phyloP scores from a whole-genome alignment of 2,888 invertebrate genomes.

The Leptinotarsa peninsularis region DNA sequence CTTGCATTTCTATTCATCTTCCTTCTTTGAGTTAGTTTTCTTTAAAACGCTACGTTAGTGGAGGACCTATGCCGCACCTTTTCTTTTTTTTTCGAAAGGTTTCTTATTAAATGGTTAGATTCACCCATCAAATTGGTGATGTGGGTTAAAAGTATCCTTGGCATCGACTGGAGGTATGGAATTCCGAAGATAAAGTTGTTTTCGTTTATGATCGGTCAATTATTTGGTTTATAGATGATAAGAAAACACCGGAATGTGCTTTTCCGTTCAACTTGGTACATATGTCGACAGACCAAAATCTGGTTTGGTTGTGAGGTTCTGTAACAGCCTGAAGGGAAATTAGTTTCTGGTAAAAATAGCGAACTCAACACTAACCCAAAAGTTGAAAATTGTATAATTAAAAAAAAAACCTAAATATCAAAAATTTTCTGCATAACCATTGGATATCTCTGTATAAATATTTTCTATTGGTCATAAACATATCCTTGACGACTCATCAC shows the following conservation, averaged over 20 bases:
- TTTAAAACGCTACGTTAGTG: conserved; percentile 7
- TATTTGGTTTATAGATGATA: not conserved
- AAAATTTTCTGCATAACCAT: no score
- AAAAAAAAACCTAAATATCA: no score
- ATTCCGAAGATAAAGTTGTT: conserved; percentile 10
- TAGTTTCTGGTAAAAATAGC: no score
- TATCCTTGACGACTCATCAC: no score
- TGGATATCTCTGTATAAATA: no score
- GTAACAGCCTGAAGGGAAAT: no score
- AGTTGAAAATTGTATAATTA: no score
- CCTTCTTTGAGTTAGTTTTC: conserved; percentile 19
- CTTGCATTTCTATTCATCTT: conserved; percentile 26
- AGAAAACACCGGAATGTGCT: not conserved
- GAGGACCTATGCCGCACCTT: conserved; percentile 18
- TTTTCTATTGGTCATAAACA: no score
- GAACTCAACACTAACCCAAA: no score
- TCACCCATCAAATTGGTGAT: conserved; percentile 18
- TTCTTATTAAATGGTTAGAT: conserved; percentile 35
- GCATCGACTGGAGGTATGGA: not conserved
- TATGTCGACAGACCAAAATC: no score
- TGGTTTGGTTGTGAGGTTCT: no score
- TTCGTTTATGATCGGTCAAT: not conserved
- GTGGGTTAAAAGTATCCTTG: not conserved
- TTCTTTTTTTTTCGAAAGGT: conserved; percentile 13
- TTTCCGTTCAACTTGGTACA: no score